Conservation (phyloP, 1,140 invertebrate species). For the Babylonia areolata region DNA sequence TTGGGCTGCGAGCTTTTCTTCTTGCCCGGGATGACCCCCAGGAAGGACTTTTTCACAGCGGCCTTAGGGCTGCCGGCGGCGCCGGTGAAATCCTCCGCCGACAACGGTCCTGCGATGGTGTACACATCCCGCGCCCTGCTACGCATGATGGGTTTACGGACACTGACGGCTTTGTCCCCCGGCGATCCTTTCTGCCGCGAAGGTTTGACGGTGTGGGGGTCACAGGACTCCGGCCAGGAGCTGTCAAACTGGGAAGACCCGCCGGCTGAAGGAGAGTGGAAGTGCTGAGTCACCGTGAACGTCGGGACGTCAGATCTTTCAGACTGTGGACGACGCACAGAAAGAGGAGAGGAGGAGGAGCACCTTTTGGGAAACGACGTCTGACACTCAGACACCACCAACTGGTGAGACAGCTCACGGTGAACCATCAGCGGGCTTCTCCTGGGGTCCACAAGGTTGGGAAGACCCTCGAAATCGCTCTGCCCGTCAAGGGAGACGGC, state of each 20-base stretch:
- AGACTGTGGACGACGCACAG: neutral
- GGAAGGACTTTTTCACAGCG: neutral
- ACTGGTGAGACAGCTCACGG: neutral
- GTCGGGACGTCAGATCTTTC: neutral
- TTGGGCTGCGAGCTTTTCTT: neutral
- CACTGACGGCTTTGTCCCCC: neutral
- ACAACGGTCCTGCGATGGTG: slow-evolving; percentile 6
- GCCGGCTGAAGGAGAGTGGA: neutral
- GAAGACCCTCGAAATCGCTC: neutral
- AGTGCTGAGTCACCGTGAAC: neutral
- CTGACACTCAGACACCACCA: neutral
- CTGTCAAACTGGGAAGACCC: neutral
- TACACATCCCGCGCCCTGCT: neutral
- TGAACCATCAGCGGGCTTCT: neutral
- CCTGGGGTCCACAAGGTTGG: slow-evolving; percentile 18
- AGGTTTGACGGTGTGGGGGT: too few relatives aligned
- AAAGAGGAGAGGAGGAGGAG: neutral
- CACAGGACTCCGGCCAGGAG: neutral
- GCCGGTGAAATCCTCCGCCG: neutral
- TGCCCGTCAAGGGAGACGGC: too few relatives aligned
- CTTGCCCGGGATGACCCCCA: neutral
- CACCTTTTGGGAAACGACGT: neutral
- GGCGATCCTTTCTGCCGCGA: neutral
- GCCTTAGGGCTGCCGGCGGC: neutral
- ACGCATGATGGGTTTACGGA: neutral